phyloP scores from a whole-genome alignment of 2,113 vertebrate species.

The Tetrao urogallus region DNA sequence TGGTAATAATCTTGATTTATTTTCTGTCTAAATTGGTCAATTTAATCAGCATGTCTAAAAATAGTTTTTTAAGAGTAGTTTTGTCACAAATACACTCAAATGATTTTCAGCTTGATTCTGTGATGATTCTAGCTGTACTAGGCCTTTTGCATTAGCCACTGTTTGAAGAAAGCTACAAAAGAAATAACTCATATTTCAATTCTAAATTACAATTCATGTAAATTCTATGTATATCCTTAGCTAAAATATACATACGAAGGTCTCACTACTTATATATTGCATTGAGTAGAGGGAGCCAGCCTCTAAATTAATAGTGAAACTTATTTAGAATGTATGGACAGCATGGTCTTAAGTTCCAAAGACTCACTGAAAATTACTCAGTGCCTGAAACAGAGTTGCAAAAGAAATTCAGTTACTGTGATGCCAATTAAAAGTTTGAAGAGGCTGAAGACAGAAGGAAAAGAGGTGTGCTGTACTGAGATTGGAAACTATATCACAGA shows the following conservation, averaged over 20 bases:
- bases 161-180: neutral
- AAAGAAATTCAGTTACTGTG: neutral
- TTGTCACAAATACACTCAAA: too few relatives aligned
- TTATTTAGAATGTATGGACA: neutral
- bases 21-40: too few relatives aligned
- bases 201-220: neutral
- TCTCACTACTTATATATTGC: neutral
- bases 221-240: neutral
- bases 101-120: too few relatives aligned
- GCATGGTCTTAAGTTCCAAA: neutral
- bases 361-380: neutral
- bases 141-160: neutral
- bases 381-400: neutral
- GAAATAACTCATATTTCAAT: neutral
- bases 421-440: neutral
- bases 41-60: too few relatives aligned
- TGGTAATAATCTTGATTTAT: too few relatives aligned
- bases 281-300: neutral
- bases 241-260: neutral
- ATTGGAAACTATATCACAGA: neutral
- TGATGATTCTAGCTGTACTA: neutral
- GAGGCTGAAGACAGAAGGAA: neutral
- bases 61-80: too few relatives aligned
- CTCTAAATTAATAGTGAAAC: neutral
- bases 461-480: neutral